phyloP scores from a whole-genome alignment of 2,888 invertebrate genomes.

The Ochlodes sylvanus region DNA sequence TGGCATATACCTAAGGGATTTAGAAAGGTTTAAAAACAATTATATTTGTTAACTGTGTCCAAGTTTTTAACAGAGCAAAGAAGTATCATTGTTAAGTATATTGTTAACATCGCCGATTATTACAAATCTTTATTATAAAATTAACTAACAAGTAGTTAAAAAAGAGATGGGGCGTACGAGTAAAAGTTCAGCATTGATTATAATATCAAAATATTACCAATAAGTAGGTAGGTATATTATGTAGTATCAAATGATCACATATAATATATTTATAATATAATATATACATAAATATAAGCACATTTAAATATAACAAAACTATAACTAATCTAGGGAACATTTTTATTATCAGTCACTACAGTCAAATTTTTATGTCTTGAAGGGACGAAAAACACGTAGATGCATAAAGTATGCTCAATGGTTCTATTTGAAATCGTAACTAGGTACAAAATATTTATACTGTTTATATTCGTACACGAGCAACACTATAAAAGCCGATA shows the following conservation, averaged over 20 bases:
- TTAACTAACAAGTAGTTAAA: conserved; percentile 57
- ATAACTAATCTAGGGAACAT: conserved; percentile 41
- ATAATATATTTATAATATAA: conserved; percentile 42
- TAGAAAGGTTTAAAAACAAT: conserved; percentile 14
- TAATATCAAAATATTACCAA: conserved; percentile 58
- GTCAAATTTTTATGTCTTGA: conserved; percentile 7
- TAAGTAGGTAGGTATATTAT: conserved; percentile 41
- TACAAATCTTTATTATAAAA: conserved; percentile 58
- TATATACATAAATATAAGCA: background rate
- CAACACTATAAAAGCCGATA: background rate
- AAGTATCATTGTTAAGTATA: conserved; percentile 29
- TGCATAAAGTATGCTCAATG: background rate
- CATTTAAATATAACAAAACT: conserved; percentile 38
- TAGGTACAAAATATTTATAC: background rate
- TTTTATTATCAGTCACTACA: conserved; percentile 36
- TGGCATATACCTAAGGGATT: conserved; percentile 3
- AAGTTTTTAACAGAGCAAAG: conserved; percentile 39
- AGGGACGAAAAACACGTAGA: background rate
- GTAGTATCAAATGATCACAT: conserved; percentile 61
- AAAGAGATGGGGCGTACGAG: conserved; percentile 64
- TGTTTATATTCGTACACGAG: no score
- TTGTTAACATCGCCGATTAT: conserved; percentile 41
- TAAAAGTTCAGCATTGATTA: conserved; percentile 74
- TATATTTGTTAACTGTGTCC: background rate
- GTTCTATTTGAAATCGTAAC: background rate